Base-by-base conservation (phyloP, 2,797 vertebrate genomes). In the Philypnodon macrostomus region DNA sequence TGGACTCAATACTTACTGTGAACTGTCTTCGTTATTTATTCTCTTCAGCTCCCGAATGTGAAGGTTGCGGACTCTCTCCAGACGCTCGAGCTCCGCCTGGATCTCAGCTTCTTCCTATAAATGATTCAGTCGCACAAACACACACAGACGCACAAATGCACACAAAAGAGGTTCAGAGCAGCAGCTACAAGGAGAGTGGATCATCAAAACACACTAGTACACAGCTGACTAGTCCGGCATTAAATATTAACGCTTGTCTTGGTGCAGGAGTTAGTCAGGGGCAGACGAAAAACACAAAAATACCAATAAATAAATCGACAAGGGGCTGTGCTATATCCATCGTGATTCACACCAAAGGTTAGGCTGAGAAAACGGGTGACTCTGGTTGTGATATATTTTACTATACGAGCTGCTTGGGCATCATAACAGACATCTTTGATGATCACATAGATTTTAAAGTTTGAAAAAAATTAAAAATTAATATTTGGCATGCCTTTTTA, bases 1-100 rank as follows among this genome's bases (percentile, higher is more conserved):
- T 18, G 1, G 45, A 75, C 58, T 66, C 38, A 57, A 60, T n/a
- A 89, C 89, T 95, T 89, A 99, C 97, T 99, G 97, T 54, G 97
- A 99, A 85, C 96, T 97, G 90, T 99, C 97, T 91, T 99, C 97
- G 71, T 99, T 99, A 88, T 97, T 98, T 92, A 99, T 98, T 92
- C 97, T 94, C 90, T 99, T 99, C 83, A 99, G 91, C 77, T 99
- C 97, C 85, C 97, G 93, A 86, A 99, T 99, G 85, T 99, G 97
- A 91, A 99, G 95, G 91, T 99, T 99, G 82, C 97, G 91, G 75
- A 98, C 96, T 83, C 97, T 94, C 90, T 99, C 97, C 81, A 99
- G 91, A 83, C 96, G 94, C 85, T 99, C 97, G 81, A 99, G 89
- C 90, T 99, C 97, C 42, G 94, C 95, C 90, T 99, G 97, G 87